These are phyloP conservation scores for Magallana ariakensis DNA, from an alignment of 1,140 invertebrate genomes.

Conservation along the genomic window DNA sequence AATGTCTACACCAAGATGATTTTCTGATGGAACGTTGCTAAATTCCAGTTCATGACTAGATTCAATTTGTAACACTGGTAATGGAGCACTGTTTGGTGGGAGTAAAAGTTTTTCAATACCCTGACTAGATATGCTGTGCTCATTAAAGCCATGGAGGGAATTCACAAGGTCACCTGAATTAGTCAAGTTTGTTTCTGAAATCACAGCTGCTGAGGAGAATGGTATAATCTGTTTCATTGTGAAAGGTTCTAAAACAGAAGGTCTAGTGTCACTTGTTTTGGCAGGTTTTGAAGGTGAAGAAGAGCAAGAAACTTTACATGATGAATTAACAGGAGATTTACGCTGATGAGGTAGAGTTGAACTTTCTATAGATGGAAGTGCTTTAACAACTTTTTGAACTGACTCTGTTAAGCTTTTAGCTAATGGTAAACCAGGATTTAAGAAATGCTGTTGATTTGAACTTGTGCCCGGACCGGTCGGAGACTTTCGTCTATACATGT, in stretches of 20 bases:
- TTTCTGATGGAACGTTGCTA: not conserved
- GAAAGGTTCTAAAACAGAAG: conserved; percentile 8
- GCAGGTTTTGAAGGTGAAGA: conserved; percentile 38
- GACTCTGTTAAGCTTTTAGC: conserved; percentile 57
- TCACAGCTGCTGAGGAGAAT: conserved; percentile 39
- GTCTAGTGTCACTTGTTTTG: conserved; percentile 10
- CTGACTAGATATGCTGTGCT: conserved; percentile 36
- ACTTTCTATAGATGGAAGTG: conserved; percentile 49
- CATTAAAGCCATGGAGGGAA: conserved; percentile 35
- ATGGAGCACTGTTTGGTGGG: conserved; percentile 15
- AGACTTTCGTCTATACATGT: conserved; percentile 49
- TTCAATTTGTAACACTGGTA: conserved; percentile 26
- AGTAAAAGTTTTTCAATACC: conserved; percentile 38
- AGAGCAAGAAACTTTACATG: conserved; percentile 36
- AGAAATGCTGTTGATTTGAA: conserved; percentile 54
- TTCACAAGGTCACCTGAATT: conserved; percentile 17
- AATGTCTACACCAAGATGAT: not conserved
- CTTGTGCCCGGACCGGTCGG: conserved; percentile 46
- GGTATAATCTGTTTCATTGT: conserved; percentile 7
- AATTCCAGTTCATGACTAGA: conserved; percentile 42
- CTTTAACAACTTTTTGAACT: conserved; percentile 58
- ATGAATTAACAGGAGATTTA: conserved; percentile 43
- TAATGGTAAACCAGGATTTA: conserved; percentile 48
- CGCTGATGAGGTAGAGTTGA: conserved; percentile 57
- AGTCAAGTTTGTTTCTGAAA: conserved; percentile 10